A percentile compares a stretch with the other conserved stretches of the same genome.
phyloP scores from a whole-genome alignment of 92 coral and sea anemone genomes.

The Umimayanthus kanabou region DNA sequence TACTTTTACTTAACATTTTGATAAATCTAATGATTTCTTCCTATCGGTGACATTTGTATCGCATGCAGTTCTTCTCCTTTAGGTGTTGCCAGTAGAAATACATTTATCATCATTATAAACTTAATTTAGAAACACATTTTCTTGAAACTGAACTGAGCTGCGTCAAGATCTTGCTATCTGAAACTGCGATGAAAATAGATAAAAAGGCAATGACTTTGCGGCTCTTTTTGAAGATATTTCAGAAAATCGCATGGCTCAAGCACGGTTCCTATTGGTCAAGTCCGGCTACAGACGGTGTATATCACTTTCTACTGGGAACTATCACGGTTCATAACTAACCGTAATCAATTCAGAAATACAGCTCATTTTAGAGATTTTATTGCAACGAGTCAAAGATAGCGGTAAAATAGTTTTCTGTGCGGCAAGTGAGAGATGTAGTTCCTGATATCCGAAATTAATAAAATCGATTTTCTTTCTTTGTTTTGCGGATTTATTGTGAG shows the following conservation, averaged over 20 bases:
- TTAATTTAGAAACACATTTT: slow-evolving; percentile 22
- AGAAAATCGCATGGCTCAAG: slow-evolving; percentile 28
- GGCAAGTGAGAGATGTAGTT: slow-evolving; percentile 43
- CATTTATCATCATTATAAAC: neutral
- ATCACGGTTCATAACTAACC: slow-evolving; percentile 6
- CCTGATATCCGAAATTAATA: slow-evolving; percentile 42
- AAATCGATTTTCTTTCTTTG: slow-evolving; percentile 32
- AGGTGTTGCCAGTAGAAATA: neutral
- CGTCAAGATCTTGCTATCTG: slow-evolving; percentile 22
- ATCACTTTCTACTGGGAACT: slow-evolving; percentile 24
- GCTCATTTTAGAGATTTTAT: slow-evolving; percentile 27
- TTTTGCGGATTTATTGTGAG: slow-evolving; percentile 31
- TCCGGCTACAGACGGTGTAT: slow-evolving; percentile 13
- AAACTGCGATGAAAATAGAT: slow-evolving; percentile 35
- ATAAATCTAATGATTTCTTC: neutral
- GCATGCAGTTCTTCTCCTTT: neutral
- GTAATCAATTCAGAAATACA: slow-evolving; percentile 41
- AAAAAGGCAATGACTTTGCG: slow-evolving; percentile 39
- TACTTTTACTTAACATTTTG: neutral
- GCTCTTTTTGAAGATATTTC: slow-evolving; percentile 43
- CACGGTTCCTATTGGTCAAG: slow-evolving; percentile 23
- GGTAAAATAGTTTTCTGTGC: slow-evolving; percentile 33
- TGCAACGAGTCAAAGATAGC: slow-evolving; percentile 38
- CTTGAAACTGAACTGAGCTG: slow-evolving; percentile 28
- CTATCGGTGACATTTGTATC: neutral